Percentiles rank a stretch among this genome's conserved stretches.
These are phyloP conservation scores for Manis crassicaudata DNA, from an alignment of 2,797 vertebrate genomes.

Conservation along the genomic window DNA sequence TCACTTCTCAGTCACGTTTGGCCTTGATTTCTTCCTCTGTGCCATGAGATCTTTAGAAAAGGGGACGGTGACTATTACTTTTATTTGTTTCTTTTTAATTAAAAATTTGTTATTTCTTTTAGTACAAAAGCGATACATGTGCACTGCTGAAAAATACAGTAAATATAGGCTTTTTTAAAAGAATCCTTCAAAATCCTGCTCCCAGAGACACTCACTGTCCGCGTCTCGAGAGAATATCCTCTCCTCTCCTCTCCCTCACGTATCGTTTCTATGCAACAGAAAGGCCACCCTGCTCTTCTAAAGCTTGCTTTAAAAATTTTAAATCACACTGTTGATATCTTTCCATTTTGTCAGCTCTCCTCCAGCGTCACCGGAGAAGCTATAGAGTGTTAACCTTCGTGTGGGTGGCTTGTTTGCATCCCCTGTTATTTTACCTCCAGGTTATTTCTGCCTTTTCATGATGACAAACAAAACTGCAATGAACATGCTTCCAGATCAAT, in stretches of 20 bases:
- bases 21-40: neutral
- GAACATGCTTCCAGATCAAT: neutral
- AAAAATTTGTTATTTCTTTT: neutral
- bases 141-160: neutral
- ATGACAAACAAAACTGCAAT: neutral
- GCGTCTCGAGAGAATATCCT: neutral
- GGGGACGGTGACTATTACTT: neutral
- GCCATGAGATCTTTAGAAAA: neutral
- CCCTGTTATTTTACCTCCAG: accelerated
- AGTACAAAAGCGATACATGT: neutral
- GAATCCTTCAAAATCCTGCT: neutral
- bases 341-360: accelerated
- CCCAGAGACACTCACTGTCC: neutral
- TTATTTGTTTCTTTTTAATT: neutral
- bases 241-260: accelerated
- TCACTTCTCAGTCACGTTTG: too few species aligned
- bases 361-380: accelerated
- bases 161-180: neutral
- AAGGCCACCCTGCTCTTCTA: neutral
- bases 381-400: accelerated
- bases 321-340: too few species aligned
- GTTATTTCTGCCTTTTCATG: neutral
- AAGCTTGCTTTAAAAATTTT: neutral
- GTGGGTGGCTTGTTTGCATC: neutral
- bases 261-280: too few species aligned